Percentiles rank a stretch among this genome's conserved stretches.
Evolutionary conservation across 1,140 invertebrate genomes (phyloP).

Genomic region (Sarcophaga bullata): DNA sequence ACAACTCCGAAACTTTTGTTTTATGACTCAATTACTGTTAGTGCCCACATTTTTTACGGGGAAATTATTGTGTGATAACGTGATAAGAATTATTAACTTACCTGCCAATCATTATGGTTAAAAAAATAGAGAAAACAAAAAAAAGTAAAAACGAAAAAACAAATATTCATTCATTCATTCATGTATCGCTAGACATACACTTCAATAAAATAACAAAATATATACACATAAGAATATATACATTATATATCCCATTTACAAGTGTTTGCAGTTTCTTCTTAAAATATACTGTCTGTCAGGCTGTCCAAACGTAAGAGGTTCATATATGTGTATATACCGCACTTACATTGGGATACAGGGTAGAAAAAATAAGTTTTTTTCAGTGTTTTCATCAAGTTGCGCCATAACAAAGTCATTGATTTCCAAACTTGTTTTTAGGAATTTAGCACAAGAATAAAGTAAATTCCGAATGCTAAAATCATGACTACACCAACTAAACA

Average conservation of each 20-base stretch:
- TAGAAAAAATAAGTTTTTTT: not conserved
- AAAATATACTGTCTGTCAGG: not conserved
- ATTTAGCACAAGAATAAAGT: slow-evolving; percentile 42
- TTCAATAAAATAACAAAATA: slow-evolving; percentile 3
- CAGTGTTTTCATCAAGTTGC: not conserved
- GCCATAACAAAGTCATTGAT: slow-evolving; percentile 24
- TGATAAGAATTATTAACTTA: slow-evolving; percentile 30
- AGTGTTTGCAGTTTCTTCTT: not conserved
- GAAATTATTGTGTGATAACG: slow-evolving; percentile 33
- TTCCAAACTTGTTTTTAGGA: slow-evolving; percentile 45
- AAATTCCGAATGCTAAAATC: slow-evolving; percentile 25
- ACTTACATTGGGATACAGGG: not conserved
- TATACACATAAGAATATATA: not conserved
- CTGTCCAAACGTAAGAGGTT: not conserved
- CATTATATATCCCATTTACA: not conserved
- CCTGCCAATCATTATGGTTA: slow-evolving; percentile 17
- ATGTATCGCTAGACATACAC: not conserved
- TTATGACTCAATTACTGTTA: slow-evolving; percentile 7
- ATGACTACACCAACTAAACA: not conserved
- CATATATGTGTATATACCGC: not conserved
- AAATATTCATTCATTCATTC: slow-evolving; percentile 17
- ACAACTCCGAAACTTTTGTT: not conserved
- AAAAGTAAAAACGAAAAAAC: not conserved
- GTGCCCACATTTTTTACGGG: not conserved
- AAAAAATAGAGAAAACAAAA: slow-evolving; percentile 8